Conservation (phyloP, 1,140 invertebrate species). For the Monomorium pharaonis region DNA sequence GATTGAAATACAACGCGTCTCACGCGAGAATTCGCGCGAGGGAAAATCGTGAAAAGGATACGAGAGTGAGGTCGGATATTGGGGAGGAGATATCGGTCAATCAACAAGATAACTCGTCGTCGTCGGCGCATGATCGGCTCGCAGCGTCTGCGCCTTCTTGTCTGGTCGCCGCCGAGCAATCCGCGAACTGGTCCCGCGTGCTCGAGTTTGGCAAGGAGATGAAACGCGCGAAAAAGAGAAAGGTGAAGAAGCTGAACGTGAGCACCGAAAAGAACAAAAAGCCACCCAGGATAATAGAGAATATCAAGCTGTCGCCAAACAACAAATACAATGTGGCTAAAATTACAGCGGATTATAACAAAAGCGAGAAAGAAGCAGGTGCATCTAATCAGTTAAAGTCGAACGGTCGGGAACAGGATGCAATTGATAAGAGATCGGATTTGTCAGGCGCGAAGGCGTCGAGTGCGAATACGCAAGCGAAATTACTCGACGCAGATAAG, state of each 20-base stretch:
- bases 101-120: neutral
- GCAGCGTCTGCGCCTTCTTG: neutral
- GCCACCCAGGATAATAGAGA: neutral
- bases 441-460: neutral
- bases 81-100: neutral
- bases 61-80: neutral
- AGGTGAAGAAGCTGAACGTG: constrained; percentile 68
- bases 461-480: neutral
- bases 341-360: neutral
- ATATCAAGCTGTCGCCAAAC: neutral
- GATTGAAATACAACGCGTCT: constrained; percentile 19
- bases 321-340: neutral
- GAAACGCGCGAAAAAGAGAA: constrained; percentile 61
- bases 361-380: too few species aligned
- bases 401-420: neutral
- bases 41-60: too few species aligned
- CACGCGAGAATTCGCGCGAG: neutral
- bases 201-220: constrained; percentile 73
- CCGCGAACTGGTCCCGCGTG: constrained; percentile 62
- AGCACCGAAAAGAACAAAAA: constrained; percentile 38
- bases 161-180: neutral
- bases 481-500: neutral
- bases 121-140: neutral
- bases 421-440: neutral
- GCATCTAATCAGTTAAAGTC: neutral